Percentiles rank a stretch among this genome's conserved stretches.
Conservation (phyloP, 2,888 invertebrate genomes). For the Scrobipalpa atriplicella region DNA sequence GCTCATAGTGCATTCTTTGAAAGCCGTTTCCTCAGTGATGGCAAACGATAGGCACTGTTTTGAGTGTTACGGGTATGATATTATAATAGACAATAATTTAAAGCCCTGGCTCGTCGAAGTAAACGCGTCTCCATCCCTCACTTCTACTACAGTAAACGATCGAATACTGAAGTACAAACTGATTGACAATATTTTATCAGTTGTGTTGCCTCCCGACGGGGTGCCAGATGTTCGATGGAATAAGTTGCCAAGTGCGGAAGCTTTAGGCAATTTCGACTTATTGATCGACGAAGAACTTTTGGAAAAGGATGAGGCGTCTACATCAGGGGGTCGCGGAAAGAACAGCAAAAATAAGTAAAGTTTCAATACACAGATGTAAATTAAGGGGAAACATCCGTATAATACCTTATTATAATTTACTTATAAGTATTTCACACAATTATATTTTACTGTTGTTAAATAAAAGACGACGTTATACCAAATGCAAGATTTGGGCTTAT, state of each 20-base stretch:
- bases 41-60: conserved; percentile 96
- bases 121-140: conserved; percentile 97
- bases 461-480: background rate
- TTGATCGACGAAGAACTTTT: conserved; percentile 92
- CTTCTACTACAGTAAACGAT: conserved; percentile 97
- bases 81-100: conserved; percentile 96
- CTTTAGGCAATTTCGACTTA: conserved; percentile 92
- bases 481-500: background rate
- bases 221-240: conserved; percentile 95
- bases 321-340: conserved; percentile 48
- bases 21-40: conserved; percentile 96
- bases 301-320: conserved; percentile 82
- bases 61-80: conserved; percentile 98
- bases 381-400: no score
- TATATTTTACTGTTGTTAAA: background rate
- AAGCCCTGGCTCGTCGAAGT: conserved; percentile 98
- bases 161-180: conserved; percentile 96
- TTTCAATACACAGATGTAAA: background rate
- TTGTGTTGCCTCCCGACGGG: conserved; percentile 94
- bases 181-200: conserved; percentile 95
- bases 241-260: conserved; percentile 88
- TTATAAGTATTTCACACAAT: no score
- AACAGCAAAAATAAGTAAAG: conserved; percentile 35
- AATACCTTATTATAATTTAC: no score
- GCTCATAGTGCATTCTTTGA: conserved; percentile 95